Evolutionary conservation across 1,140 invertebrate genomes (phyloP), one percentile per base, ranked within the genome.

Genomic region (Zaprionus vittiger): DNA sequence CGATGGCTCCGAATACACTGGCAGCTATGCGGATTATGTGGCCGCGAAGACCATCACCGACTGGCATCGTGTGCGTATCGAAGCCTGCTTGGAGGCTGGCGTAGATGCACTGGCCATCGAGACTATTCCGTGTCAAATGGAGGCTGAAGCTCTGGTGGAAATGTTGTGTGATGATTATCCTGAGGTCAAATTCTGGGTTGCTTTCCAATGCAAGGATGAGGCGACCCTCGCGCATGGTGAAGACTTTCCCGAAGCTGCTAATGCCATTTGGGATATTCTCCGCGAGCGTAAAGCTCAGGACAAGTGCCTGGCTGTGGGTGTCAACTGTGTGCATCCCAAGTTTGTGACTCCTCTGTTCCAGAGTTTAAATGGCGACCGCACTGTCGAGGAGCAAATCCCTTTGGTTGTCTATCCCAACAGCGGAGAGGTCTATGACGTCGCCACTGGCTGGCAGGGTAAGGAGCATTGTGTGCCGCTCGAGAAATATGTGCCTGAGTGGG

Each of bases 1-100:
- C 81, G 97, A 99, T 93, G 96, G 96, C 22, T 98, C 98, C 0
- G 98, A 99, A 92, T 99, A 98, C 91, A 96, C 95, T 20, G 98
- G 98, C 15, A 94, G 94, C 67, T 99, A 99, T 92, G 95, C 96
- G 0, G 95, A 96, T 52, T 95, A 93, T 14, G 94, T 97, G 15
- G 93, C 95, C 15, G 92, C 93, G 14, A 94, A 96, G 92, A 95
- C 80, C 26, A 95, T 99, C 79, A 95, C 94, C 12, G 94, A 97
- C 52, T 98, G 97, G 96, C 98, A 99, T 93, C 93, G 95, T 66
- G 96, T 96, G 0, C 94, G 97, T n/a, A 95, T 99, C 15, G 93
- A 95, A 76, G 95, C 96, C 11, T 93, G 99, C 2, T 86, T 98
- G 14, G 94, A 96, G 74, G 95, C 95, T 28, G 97, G 97, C 12